A percentile compares a stretch with the other conserved stretches of the same genome.
These are phyloP conservation scores for Cynopterus sphinx DNA, from an alignment of 2,797 vertebrate genomes.

Conservation along the genomic window DNA sequence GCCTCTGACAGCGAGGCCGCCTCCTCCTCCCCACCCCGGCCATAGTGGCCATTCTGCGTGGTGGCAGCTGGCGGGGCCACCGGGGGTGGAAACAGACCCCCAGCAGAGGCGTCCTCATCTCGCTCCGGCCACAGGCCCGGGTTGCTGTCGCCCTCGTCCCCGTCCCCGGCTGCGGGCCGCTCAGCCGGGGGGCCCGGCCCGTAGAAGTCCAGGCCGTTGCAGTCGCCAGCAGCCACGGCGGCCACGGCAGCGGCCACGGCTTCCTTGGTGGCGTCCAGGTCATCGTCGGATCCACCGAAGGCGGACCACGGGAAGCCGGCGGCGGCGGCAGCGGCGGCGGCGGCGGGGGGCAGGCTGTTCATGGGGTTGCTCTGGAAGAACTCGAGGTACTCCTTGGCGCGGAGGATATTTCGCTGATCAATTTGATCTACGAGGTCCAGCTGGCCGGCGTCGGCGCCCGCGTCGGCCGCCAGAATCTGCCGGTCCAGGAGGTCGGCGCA, in stretches of 20 bases:
- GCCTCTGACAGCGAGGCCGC: slow-evolving; percentile 82
- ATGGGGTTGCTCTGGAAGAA: slow-evolving; percentile 97
- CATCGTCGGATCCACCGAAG: slow-evolving; percentile 89
- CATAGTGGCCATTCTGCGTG: slow-evolving; percentile 91
- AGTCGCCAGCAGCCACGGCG: slow-evolving; percentile 68
- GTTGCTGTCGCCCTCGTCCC: slow-evolving; percentile 85
- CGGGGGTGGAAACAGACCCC: slow-evolving; percentile 86
- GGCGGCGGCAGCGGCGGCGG: slow-evolving; percentile 83
- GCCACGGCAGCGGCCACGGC: slow-evolving; percentile 64
- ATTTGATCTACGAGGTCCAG: slow-evolving; percentile 86
- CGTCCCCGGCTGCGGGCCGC: slow-evolving; percentile 84
- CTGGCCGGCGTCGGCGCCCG: slow-evolving; percentile 84
- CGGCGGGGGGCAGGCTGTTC: slow-evolving; percentile 88
- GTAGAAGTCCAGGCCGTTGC: slow-evolving; percentile 86
- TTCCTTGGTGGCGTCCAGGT: slow-evolving; percentile 83
- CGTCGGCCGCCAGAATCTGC: slow-evolving; percentile 87
- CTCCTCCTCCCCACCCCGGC: slow-evolving; percentile 85
- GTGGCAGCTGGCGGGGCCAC: slow-evolving; percentile 83
- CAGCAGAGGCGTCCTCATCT: slow-evolving; percentile 84
- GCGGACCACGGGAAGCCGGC: slow-evolving; percentile 88
- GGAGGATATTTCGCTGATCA: slow-evolving; percentile 93
- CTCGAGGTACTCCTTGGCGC: slow-evolving; percentile 97
- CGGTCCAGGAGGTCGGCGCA: slow-evolving; percentile 97
- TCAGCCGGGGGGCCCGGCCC: slow-evolving; percentile 81
- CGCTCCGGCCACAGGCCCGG: slow-evolving; percentile 84